Base-by-base conservation (phyloP, 2,113 vertebrate genomes). In the Petroica traversi region DNA sequence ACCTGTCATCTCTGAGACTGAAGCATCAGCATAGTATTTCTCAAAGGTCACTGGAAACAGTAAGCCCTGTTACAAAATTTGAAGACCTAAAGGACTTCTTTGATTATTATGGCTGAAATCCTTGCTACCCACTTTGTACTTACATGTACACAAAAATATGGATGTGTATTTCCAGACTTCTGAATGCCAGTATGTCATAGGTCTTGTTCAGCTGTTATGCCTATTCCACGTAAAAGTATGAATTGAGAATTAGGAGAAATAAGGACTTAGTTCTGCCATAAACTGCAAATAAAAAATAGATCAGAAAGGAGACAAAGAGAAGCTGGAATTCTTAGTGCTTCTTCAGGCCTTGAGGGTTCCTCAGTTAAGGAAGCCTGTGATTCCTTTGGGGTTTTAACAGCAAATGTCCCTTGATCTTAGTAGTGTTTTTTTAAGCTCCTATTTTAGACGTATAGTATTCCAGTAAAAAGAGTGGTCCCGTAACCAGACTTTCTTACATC, bases 371-470 rank as follows among this genome's bases (percentile, higher is more conserved):
- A 82, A 68, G 14, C 13, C 29, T 71, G 5, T 62, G 45, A 46
- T 85, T 68, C 45, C 29, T 57, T 83, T 79, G 18, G 54, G 54
- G 62, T 25, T 84, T 84, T 82, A 69, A 91, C 25, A 89, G 66
- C 25, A 79, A 75, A 89, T 20, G 12, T 87, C 23, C 45, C 84
- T 92, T 92, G 84, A 85, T 89, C 64, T 85, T 81, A 38, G 31
- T 38, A n/a, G 66, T 76, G 77, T 79, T 93, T 75, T 84, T 45
- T 92, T 87, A 94, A 91, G 62, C 62, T 92, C 34, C 46, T 92
- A 20, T 87, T 94, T 96, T 69, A 94, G 55, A 62, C 0, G 0
- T 64, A 36, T 23, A 82, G 33, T 66, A 88, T 93, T 96, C 85
- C 95, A 88, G 88, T 78, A 92, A 93, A 93, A 77, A 80, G 51